Evolutionary conservation across 2,113 vertebrate genomes (phyloP).

Genomic region (Baryphthengus martii): DNA sequence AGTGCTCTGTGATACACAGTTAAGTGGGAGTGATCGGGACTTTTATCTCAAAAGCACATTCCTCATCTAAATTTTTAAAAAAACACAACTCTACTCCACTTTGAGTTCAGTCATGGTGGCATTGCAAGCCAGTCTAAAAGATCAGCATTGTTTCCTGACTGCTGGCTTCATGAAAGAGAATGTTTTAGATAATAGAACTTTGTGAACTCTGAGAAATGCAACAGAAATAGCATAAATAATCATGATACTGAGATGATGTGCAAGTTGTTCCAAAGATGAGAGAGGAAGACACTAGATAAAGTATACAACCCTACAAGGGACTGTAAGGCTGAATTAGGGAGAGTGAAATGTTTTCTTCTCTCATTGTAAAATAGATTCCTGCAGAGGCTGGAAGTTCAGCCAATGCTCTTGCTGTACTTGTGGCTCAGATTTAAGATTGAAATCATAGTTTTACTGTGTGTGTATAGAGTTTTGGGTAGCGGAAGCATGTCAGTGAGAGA

Average conservation of each 20-base stretch:
- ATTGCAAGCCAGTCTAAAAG: background rate
- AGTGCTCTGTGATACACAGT: background rate
- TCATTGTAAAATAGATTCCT: background rate
- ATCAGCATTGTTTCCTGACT: background rate
- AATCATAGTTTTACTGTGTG: background rate
- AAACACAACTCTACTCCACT: background rate
- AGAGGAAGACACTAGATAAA: background rate
- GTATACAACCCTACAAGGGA: background rate
- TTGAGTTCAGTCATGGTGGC: background rate
- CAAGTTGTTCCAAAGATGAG: background rate
- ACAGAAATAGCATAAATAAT: background rate
- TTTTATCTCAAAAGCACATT: background rate
- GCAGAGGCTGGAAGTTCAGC: background rate
- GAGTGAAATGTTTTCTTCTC: background rate
- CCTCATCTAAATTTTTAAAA: background rate
- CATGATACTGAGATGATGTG: background rate
- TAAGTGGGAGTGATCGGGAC: background rate
- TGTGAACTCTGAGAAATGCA: background rate
- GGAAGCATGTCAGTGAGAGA: background rate
- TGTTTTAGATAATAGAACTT: background rate
- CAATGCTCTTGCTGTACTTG: background rate
- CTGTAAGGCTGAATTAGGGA: background rate
- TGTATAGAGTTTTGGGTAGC: background rate
- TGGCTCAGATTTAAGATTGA: background rate
- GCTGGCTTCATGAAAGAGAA: background rate